Conservation (phyloP, 2,888 invertebrate genomes). For the Pseudococcus viburni region DNA sequence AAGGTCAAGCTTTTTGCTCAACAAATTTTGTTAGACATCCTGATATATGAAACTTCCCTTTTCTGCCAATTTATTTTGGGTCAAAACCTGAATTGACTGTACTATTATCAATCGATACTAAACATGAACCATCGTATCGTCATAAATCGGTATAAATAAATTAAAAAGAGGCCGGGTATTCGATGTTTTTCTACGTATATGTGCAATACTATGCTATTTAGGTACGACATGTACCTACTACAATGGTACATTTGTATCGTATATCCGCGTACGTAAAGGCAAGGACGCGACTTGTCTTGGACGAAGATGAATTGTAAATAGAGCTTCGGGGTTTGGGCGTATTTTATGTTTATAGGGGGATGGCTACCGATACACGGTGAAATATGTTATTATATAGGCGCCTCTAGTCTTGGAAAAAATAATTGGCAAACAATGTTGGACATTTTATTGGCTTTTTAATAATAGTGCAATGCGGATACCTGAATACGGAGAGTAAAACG, state of each 20-base stretch:
- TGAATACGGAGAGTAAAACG: neutral
- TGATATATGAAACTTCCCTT: too few relatives aligned
- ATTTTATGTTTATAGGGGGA: slow-evolving; percentile 62
- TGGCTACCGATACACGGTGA: slow-evolving; percentile 58
- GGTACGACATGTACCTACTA: neutral
- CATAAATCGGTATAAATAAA: neutral
- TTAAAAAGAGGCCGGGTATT: too few relatives aligned
- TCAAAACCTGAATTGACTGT: too few relatives aligned
- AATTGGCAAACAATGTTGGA: slow-evolving; percentile 65
- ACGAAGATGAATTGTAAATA: slow-evolving; percentile 41
- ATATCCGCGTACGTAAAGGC: neutral
- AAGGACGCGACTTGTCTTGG: neutral
- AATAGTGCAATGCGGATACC: slow-evolving; percentile 33
- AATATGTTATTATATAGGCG: slow-evolving; percentile 64
- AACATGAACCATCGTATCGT: neutral
- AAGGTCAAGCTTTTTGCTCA: too few relatives aligned
- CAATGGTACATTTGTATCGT: neutral
- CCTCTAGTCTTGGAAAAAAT: slow-evolving; percentile 63
- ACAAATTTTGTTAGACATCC: too few relatives aligned
- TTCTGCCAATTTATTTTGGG: too few relatives aligned
- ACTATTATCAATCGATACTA: neutral
- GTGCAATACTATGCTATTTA: too few relatives aligned
- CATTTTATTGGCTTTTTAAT: slow-evolving; percentile 66
- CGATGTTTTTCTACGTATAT: too few relatives aligned
- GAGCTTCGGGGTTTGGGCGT: slow-evolving; percentile 59